phyloP scores from a whole-genome alignment of 30 jellyfish, hydroid and myxozoan genomes.

The Pseudorhiza aurosa region DNA sequence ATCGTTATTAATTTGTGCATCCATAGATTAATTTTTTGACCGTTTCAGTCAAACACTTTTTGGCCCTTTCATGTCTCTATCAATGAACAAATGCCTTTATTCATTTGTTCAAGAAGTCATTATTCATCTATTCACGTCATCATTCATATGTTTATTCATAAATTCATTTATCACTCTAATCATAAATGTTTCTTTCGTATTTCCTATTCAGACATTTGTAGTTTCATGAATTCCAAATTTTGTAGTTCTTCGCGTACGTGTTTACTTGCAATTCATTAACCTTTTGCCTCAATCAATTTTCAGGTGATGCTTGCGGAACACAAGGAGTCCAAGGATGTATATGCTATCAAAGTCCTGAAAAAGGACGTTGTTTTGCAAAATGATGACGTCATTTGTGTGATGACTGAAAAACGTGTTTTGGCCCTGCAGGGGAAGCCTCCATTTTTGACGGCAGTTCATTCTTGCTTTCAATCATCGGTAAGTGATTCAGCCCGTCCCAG shows the following conservation, averaged over 20 bases:
- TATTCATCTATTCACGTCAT: too few relatives aligned
- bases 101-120: too few relatives aligned
- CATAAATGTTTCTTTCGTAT: too few relatives aligned
- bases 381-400: slow-evolving; percentile 95
- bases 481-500: too few relatives aligned
- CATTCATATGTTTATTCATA: too few relatives aligned
- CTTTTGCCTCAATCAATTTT: background rate
- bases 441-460: slow-evolving; percentile 97
- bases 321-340: slow-evolving; percentile 87
- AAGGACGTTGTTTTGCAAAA: slow-evolving; percentile 98
- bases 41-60: too few relatives aligned
- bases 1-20: too few relatives aligned
- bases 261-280: background rate
- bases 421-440: slow-evolving; percentile 99
- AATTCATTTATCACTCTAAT: too few relatives aligned
- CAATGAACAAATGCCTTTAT: too few relatives aligned
- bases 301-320: slow-evolving; percentile 99
- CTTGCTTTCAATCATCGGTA: slow-evolving; percentile 98
- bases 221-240: background rate
- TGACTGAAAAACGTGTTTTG: slow-evolving; percentile 97
- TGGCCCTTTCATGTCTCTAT: too few relatives aligned
- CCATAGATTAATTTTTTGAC: too few relatives aligned
- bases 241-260: background rate
- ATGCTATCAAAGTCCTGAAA: slow-evolving; percentile 95
- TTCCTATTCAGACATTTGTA: too few relatives aligned